phyloP scores from a whole-genome alignment of 2,888 invertebrate species.

The Napeogenes inachia region DNA sequence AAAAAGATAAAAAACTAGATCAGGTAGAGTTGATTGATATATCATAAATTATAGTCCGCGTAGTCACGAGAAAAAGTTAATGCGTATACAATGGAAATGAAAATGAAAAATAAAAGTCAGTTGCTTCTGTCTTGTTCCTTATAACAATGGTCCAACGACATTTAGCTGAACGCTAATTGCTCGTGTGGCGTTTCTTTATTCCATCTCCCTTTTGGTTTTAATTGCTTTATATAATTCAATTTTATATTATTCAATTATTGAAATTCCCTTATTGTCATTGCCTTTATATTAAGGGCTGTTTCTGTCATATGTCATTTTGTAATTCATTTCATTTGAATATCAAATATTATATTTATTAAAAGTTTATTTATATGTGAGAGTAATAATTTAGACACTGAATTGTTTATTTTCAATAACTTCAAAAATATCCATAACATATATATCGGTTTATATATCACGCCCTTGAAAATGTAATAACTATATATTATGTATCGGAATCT shows the following conservation, averaged over 20 bases:
- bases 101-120: neutral
- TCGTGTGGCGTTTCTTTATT: constrained; percentile 56
- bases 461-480: constrained; percentile 6
- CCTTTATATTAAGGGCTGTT: constrained; percentile 6
- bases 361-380: too few species aligned
- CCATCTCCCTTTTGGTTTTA: constrained; percentile 43
- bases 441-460: neutral
- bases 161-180: constrained; percentile 68
- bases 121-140: constrained; percentile 20
- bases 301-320: neutral
- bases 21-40: too few species aligned
- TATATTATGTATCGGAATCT: constrained; percentile 2
- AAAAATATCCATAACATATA: neutral
- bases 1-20: too few species aligned
- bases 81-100: too few species aligned
- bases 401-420: neutral
- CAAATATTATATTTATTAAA: too few species aligned
- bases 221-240: constrained; percentile 55
- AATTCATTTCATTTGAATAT: neutral
- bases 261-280: constrained; percentile 30
- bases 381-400: neutral
- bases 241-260: constrained; percentile 57
- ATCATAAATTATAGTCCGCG: too few species aligned
- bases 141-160: constrained; percentile 43
- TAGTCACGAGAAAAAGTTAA: too few species aligned